Percentiles rank a stretch among this genome's conserved stretches.
phyloP scores from a whole-genome alignment of 2,113 vertebrate genomes.

The Notarius lentiginosus region DNA sequence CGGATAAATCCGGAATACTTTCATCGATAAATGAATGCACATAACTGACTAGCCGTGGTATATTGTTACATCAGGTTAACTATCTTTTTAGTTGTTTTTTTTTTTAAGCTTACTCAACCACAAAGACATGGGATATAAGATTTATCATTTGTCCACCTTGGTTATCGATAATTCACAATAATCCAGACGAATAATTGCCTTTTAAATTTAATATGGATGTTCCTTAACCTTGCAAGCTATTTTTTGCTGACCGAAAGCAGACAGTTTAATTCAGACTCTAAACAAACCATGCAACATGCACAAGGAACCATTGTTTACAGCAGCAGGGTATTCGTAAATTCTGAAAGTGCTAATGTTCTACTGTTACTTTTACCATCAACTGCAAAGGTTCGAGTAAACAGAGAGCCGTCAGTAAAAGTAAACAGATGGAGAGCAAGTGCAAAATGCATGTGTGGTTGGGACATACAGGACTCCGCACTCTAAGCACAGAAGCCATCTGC shows the following conservation, averaged over 20 bases:
- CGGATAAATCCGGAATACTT: too few species aligned
- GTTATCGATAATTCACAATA: not conserved
- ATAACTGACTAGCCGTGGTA: not conserved
- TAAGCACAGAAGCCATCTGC: slow-evolving; percentile 51
- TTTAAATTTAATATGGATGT: not conserved
- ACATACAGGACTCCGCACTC: slow-evolving; percentile 29
- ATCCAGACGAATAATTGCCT: not conserved
- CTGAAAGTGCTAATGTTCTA: slow-evolving; percentile 17
- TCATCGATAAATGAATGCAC: not conserved
- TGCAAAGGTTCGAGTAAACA: slow-evolving; percentile 40
- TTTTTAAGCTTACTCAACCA: not conserved
- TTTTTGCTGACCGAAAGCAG: not conserved
- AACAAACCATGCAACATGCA: not conserved
- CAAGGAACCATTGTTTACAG: not conserved
- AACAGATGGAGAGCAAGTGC: slow-evolving; percentile 30
- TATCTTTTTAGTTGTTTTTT: not conserved
- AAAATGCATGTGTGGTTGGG: slow-evolving; percentile 39
- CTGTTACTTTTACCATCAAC: slow-evolving; percentile 42
- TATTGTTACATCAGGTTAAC: not conserved
- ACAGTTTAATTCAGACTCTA: not conserved
- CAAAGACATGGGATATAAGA: not conserved
- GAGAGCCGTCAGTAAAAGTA: slow-evolving; percentile 29
- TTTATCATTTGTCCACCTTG: not conserved
- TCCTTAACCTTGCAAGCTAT: not conserved
- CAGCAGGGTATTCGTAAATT: not conserved